phyloP scores from a whole-genome alignment of 1,140 invertebrate species.

The Anagrus nilaparvatae region DNA sequence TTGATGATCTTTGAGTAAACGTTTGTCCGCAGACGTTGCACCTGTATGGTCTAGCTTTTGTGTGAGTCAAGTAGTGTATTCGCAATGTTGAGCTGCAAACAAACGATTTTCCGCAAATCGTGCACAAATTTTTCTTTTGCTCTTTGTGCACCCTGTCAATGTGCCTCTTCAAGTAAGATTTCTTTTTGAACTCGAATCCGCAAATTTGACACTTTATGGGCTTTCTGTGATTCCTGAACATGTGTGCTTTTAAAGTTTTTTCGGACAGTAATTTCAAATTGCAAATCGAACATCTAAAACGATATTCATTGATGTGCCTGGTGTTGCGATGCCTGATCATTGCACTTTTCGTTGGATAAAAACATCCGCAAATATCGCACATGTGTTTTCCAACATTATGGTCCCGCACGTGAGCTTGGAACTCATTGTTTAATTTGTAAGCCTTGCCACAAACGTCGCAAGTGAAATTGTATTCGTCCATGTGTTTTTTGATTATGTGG shows the following conservation, averaged over 20 bases:
- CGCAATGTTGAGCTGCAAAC: conserved; percentile 38
- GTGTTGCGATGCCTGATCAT: conserved; percentile 23
- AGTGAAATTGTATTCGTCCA: conserved; percentile 37
- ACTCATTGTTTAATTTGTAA: conserved; percentile 44
- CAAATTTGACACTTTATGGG: conserved; percentile 61
- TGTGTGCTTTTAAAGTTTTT: conserved; percentile 39
- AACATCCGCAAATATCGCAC: conserved; percentile 26
- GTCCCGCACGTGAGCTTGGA: conserved; percentile 39
- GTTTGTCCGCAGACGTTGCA: conserved; percentile 43
- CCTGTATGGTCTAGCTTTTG: conserved; percentile 43
- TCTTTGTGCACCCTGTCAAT: conserved; percentile 32
- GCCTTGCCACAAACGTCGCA: conserved; percentile 48
- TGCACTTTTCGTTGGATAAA: conserved; percentile 23
- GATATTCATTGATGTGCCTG: conserved; percentile 24
- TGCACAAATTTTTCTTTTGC: conserved; percentile 43
- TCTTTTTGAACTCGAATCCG: conserved; percentile 49
- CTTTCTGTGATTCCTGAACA: conserved; percentile 37
- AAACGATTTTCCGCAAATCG: conserved; percentile 50
- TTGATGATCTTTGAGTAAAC: conserved; percentile 41
- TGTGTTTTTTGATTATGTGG: conserved; percentile 36
- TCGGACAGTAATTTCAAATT: conserved; percentile 35
- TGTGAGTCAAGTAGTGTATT: conserved; percentile 41
- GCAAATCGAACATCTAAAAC: conserved; percentile 35
- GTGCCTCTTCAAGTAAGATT: conserved; percentile 24
- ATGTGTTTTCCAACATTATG: conserved; percentile 24